A percentile compares a stretch with the other conserved stretches of the same genome.
Evolutionary conservation across 2,113 vertebrate genomes (phyloP).

Genomic region (Corythaixoides concolor): DNA sequence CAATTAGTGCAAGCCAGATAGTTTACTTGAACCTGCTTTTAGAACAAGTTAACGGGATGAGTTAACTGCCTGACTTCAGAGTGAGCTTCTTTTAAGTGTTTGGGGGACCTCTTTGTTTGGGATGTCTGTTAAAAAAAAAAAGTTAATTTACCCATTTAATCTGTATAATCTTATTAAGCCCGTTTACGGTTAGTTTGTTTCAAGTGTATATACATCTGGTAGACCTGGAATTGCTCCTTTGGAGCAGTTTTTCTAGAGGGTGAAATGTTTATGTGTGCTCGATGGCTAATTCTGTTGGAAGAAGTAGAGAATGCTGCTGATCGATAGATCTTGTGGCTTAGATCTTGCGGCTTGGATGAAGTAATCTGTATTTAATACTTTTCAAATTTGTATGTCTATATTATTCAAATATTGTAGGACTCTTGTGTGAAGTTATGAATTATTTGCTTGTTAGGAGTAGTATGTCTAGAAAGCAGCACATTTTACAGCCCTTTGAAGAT

Average conservation of each 20-base stretch:
- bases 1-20: not conserved
- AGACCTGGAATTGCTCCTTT: conserved; percentile 9
- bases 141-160: not conserved
- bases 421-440: conserved; percentile 4
- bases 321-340: not conserved
- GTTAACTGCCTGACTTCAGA: not conserved
- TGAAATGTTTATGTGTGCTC: not conserved
- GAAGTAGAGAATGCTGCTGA: not conserved
- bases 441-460: conserved; percentile 2
- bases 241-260: not conserved
- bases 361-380: not conserved
- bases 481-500: conserved; percentile 41
- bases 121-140: not conserved
- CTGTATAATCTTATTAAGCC: conserved; percentile 9
- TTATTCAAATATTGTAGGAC: not conserved
- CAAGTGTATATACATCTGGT: not conserved
- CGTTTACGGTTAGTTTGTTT: conserved; percentile 8
- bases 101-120: not conserved
- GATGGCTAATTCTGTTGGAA: not conserved
- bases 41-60: not conserved
- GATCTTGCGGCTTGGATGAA: not conserved
- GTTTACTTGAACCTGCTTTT: not conserved
- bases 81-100: not conserved
- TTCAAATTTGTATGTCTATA: not conserved
- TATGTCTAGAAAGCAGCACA: conserved; percentile 10